A percentile compares a stretch with the other conserved stretches of the same genome.
Evolutionary conservation across 1,140 invertebrate species (phyloP).

Genomic region (Babylonia areolata): DNA sequence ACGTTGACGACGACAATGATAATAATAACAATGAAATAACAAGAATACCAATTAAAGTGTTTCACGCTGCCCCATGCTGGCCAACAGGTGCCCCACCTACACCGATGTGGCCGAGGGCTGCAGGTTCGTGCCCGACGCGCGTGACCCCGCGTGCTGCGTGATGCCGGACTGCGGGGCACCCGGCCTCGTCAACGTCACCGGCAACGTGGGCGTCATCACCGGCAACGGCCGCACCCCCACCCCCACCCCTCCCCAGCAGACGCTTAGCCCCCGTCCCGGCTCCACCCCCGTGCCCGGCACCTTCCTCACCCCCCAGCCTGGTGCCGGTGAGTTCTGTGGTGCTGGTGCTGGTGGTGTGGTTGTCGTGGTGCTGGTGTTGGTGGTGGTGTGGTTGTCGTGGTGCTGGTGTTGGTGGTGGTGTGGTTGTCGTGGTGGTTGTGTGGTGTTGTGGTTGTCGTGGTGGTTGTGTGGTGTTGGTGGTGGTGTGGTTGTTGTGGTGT

Average conservation of each 20-base stretch:
- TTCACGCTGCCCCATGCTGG: no score
- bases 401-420: no score
- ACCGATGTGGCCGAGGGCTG: slow-evolving; percentile 41
- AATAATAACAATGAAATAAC: no score
- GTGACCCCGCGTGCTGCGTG: slow-evolving; percentile 60
- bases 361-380: no score
- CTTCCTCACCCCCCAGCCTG: background rate
- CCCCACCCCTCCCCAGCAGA: slow-evolving; percentile 37
- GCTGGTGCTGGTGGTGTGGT: background rate
- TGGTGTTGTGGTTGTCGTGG: no score
- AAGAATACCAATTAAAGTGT: no score
- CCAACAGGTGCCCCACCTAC: slow-evolving; percentile 59
- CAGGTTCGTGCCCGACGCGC: slow-evolving; percentile 59
- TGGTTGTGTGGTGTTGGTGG: no score
- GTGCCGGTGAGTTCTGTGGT: background rate
- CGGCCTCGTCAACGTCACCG: slow-evolving; percentile 30
- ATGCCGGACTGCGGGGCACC: slow-evolving; percentile 55
- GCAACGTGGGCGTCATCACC: slow-evolving; percentile 37
- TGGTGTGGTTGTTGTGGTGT: no score
- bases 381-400: no score
- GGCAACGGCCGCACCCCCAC: slow-evolving; percentile 39
- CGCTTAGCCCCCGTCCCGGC: background rate
- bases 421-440: no score
- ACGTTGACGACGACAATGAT: no score
- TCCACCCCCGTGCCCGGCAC: background rate